Evolutionary conservation across 2,888 invertebrate genomes (phyloP).

Genomic region (Embidobia sp.): DNA sequence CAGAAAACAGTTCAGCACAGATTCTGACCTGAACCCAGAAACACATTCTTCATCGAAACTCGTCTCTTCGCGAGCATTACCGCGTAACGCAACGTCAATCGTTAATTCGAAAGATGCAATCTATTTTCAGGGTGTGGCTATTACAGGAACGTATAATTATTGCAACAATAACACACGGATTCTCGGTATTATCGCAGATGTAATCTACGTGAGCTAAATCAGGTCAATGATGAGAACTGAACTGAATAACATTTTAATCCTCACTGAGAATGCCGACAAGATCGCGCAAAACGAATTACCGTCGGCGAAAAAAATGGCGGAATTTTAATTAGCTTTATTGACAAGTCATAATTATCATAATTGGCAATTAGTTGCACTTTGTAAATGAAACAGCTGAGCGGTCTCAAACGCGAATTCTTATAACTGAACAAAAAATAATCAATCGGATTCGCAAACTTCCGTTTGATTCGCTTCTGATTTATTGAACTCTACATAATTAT

Average conservation of each 20-base stretch:
- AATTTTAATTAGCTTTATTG: too few relatives aligned
- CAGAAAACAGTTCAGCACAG: too few relatives aligned
- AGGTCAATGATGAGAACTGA: constrained; percentile 53
- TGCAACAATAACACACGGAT: constrained; percentile 51
- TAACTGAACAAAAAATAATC: too few relatives aligned
- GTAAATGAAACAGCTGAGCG: too few relatives aligned
- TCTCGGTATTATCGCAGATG: constrained; percentile 32
- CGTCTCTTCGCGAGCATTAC: background rate
- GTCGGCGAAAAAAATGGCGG: background rate
- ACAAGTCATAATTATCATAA: too few relatives aligned
- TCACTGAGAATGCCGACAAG: constrained; percentile 5
- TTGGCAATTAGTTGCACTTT: too few relatives aligned
- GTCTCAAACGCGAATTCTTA: too few relatives aligned
- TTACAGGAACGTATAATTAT: constrained; percentile 52
- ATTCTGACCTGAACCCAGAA: too few relatives aligned
- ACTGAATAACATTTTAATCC: constrained; percentile 33
- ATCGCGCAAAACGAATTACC: constrained; percentile 11
- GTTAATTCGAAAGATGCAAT: constrained; percentile 44
- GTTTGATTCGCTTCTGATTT: too few relatives aligned
- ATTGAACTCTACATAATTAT: too few relatives aligned
- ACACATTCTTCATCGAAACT: too few relatives aligned
- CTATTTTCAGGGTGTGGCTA: constrained; percentile 47
- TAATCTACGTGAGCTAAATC: constrained; percentile 29
- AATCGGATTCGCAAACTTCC: too few relatives aligned
- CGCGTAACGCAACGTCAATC: constrained; percentile 23